Evolutionary conservation across 2,797 vertebrate genomes (phyloP).

Genomic region (Euthynnus affinis): DNA sequence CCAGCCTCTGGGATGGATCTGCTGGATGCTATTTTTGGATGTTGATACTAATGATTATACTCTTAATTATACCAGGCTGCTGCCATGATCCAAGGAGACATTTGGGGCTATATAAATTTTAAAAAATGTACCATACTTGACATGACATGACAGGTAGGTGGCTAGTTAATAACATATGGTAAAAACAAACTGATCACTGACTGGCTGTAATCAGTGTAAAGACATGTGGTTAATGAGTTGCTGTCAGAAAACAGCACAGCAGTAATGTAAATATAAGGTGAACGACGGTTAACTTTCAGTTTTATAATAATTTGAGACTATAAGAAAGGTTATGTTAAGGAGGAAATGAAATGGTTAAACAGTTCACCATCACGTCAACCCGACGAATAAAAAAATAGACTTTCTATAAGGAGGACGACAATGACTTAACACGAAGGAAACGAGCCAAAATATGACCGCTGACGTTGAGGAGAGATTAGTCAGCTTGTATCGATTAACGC

Average conservation of each 20-base stretch:
- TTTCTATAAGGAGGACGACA: constrained; percentile 16
- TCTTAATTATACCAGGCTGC: constrained; percentile 7
- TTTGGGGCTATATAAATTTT: too few species aligned
- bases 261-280: too few species aligned
- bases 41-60: neutral
- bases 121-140: too few species aligned
- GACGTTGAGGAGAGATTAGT: neutral
- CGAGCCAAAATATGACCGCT: neutral
- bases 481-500: neutral
- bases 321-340: neutral
- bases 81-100: neutral
- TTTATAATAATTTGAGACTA: rapidly evolving
- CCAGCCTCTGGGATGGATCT: neutral
- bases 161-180: constrained; percentile 21
- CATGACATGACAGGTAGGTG: neutral
- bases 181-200: neutral
- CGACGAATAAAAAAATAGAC: neutral
- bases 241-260: neutral
- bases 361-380: constrained; percentile 10
- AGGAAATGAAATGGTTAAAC: constrained; percentile 8
- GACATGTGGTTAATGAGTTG: constrained; percentile 6
- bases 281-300: too few species aligned
- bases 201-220: neutral
- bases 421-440: neutral
- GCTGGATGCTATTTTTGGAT: neutral